Conservation (phyloP, 2,888 invertebrate genomes). For the Volucella zonaria region DNA sequence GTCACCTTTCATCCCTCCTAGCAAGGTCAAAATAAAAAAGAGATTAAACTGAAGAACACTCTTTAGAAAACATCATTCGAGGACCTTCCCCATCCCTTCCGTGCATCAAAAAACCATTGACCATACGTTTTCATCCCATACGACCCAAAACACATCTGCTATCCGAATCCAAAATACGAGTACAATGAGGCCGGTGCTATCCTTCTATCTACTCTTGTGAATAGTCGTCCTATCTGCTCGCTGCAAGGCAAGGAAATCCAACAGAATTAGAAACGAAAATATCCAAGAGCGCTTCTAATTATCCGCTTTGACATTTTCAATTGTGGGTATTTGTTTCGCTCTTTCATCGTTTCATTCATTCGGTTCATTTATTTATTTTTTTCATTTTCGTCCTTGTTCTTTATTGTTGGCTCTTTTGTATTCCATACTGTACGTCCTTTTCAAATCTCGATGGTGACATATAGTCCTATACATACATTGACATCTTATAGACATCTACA, state of each 20-base stretch:
- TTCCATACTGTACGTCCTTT: conserved; percentile 20
- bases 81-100: conserved; percentile 26
- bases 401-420: conserved; percentile 9
- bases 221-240: conserved; percentile 24
- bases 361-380: conserved; percentile 45
- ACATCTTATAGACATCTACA: too few species aligned
- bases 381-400: conserved; percentile 32
- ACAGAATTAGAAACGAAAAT: conserved; percentile 65
- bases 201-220: too few species aligned
- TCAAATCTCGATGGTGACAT: conserved; percentile 37
- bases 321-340: conserved; percentile 68
- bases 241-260: conserved; percentile 53
- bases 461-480: not conserved
- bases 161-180: not conserved
- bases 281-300: conserved; percentile 69
- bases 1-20: conserved; percentile 2
- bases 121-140: conserved; percentile 50
- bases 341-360: conserved; percentile 28
- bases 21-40: not conserved
- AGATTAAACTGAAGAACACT: not conserved
- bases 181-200: too few species aligned
- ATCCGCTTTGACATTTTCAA: conserved; percentile 72
- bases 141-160: conserved; percentile 43
- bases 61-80: conserved; percentile 25
- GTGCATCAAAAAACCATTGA: conserved; percentile 54